A percentile compares a stretch with the other conserved stretches of the same genome.
Conservation (phyloP, 2,113 vertebrate species). For the Pholis gunnellus region DNA sequence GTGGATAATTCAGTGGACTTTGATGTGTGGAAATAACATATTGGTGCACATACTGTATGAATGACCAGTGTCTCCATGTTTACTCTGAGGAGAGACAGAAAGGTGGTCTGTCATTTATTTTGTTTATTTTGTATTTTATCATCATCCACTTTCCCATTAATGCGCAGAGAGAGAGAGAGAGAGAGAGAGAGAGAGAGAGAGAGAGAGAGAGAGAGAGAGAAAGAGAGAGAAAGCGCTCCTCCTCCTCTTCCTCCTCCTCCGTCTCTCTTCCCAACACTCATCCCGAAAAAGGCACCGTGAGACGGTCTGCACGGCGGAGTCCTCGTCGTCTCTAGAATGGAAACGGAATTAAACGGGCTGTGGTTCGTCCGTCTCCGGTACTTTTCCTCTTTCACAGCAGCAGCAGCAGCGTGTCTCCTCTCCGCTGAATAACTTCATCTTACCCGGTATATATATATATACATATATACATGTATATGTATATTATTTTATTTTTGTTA, state of each 20-base stretch:
- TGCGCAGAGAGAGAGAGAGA: slow-evolving; percentile 49
- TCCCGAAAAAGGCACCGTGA: slow-evolving; percentile 62
- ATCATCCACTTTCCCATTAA: slow-evolving; percentile 20
- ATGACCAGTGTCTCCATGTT: background rate
- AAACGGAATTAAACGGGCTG: slow-evolving; percentile 60
- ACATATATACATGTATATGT: background rate
- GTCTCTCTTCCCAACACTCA: slow-evolving; percentile 55
- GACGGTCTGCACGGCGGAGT: slow-evolving; percentile 56
- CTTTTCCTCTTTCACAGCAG: slow-evolving; percentile 47
- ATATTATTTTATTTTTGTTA: background rate
- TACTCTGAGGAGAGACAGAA: too few relatives aligned
- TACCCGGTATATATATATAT: slow-evolving; percentile 3
- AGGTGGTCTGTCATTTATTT: background rate
- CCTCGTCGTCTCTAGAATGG: slow-evolving; percentile 57
- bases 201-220: slow-evolving; percentile 39
- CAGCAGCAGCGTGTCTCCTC: slow-evolving; percentile 9
- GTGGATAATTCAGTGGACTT: background rate
- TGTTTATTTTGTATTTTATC: background rate
- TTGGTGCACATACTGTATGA: background rate
- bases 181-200: slow-evolving; percentile 41
- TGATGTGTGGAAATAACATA: background rate
- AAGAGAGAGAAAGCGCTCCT: slow-evolving; percentile 54
- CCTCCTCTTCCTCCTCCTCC: slow-evolving; percentile 52
- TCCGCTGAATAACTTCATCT: slow-evolving; percentile 53
- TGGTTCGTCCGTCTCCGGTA: slow-evolving; percentile 47